Conservation (phyloP, 2,888 invertebrate genomes). For the Plebejus argus region DNA sequence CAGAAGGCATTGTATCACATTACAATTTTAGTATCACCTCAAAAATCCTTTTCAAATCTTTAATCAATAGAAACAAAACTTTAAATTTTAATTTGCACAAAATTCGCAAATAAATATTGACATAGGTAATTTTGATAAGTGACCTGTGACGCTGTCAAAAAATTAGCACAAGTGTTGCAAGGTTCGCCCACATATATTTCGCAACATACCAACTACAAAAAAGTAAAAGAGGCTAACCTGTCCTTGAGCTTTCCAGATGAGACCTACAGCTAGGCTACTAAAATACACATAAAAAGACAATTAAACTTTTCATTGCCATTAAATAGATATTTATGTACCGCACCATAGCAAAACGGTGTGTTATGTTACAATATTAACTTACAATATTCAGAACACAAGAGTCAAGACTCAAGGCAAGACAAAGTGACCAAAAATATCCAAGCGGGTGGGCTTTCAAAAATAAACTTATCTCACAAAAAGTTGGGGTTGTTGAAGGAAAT, state of each 20-base stretch:
- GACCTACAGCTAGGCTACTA: neutral
- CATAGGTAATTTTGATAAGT: conserved; percentile 6
- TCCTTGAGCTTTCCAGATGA: neutral
- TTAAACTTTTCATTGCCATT: neutral
- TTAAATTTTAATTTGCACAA: neutral
- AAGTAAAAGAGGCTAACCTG: neutral
- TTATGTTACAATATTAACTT: neutral
- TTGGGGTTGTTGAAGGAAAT: conserved; percentile 21
- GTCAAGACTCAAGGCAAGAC: neutral
- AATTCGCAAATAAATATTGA: conserved; percentile 8
- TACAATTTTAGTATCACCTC: neutral
- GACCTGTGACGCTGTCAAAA: conserved; percentile 17
- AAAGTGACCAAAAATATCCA: neutral
- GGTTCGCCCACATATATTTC: neutral
- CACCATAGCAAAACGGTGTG: neutral
- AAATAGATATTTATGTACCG: neutral
- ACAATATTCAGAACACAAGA: neutral
- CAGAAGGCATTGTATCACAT: conserved; percentile 75
- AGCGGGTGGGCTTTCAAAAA: conserved; percentile 11
- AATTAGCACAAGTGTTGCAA: conserved; percentile 25
- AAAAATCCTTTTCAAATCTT: neutral
- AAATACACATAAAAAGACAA: neutral
- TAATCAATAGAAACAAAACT: neutral
- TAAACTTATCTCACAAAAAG: neutral
- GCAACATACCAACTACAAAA: neutral